phyloP scores from a whole-genome alignment of 2,113 vertebrate species.

The Ailurus styani region DNA sequence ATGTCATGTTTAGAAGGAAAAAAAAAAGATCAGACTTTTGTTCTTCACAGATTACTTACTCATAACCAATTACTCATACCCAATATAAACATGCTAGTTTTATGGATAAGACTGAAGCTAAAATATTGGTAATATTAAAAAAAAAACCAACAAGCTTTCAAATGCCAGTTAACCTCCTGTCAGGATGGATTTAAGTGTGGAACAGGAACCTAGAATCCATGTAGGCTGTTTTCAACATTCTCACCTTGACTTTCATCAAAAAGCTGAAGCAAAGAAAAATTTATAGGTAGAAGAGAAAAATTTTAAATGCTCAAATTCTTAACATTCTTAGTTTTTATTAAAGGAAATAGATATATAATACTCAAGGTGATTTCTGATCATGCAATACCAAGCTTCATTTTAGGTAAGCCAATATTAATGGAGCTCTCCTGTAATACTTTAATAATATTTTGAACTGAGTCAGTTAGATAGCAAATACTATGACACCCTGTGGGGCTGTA shows the following conservation, averaged over 20 bases:
- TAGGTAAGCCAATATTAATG: not conserved
- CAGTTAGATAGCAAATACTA: not conserved
- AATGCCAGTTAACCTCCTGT: not conserved
- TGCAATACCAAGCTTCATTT: not conserved
- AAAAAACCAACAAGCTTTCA: not conserved
- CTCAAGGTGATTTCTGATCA: not conserved
- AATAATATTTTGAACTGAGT: not conserved
- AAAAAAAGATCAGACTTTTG: not conserved
- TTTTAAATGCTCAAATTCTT: constrained; percentile 18
- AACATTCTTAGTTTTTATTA: constrained; percentile 6
- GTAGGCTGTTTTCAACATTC: not conserved
- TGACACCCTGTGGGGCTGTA: not conserved
- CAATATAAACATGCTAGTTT: not conserved
- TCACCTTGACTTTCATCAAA: not conserved
- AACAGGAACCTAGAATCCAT: not conserved
- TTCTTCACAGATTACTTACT: not conserved
- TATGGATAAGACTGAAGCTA: not conserved
- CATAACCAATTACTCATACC: constrained; percentile 5
- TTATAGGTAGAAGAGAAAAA: not conserved
- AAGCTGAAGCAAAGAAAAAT: constrained; percentile 22
- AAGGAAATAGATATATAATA: not conserved
- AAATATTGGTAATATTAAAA: not conserved
- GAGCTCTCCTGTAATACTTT: not conserved
- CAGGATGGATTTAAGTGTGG: not conserved
- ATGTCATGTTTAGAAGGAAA: not conserved